Evolutionary conservation across 2,888 invertebrate species (phyloP).

Genomic region (Scelioninae gen. 2): DNA sequence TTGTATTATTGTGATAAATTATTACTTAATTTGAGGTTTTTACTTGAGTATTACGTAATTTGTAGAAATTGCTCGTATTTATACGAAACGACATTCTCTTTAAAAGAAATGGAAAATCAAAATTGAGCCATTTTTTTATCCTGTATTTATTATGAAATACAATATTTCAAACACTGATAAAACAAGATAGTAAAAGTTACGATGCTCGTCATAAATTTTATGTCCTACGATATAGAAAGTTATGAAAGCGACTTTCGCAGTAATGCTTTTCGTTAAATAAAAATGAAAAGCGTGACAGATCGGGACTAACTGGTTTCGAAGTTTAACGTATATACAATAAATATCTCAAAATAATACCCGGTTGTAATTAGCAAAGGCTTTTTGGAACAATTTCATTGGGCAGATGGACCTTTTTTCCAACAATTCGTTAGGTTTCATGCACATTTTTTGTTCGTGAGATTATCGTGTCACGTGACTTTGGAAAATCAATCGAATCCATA

Average conservation of each 20-base stretch:
- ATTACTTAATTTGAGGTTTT: no score
- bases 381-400: no score
- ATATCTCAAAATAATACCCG: no score
- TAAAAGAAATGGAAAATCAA: constrained; percentile 2
- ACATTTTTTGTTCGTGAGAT: no score
- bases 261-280: constrained; percentile 25
- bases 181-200: constrained; percentile 43
- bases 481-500: no score
- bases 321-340: not conserved
- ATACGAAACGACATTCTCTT: no score
- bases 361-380: no score
- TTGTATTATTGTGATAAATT: no score
- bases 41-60: not conserved
- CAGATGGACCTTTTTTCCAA: no score
- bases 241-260: constrained; percentile 21
- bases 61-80: no score
- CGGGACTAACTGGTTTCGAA: not conserved
- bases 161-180: constrained; percentile 37
- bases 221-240: constrained; percentile 15
- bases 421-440: no score
- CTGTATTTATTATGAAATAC: constrained; percentile 38
- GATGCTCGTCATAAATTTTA: constrained; percentile 33
- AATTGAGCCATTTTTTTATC: constrained; percentile 14
- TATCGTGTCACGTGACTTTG: no score
- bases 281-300: not conserved